A percentile compares a stretch with the other conserved stretches of the same genome.
These are phyloP conservation scores for Nyctibius grandis DNA, from an alignment of 2,797 vertebrate genomes.

Conservation along the genomic window DNA sequence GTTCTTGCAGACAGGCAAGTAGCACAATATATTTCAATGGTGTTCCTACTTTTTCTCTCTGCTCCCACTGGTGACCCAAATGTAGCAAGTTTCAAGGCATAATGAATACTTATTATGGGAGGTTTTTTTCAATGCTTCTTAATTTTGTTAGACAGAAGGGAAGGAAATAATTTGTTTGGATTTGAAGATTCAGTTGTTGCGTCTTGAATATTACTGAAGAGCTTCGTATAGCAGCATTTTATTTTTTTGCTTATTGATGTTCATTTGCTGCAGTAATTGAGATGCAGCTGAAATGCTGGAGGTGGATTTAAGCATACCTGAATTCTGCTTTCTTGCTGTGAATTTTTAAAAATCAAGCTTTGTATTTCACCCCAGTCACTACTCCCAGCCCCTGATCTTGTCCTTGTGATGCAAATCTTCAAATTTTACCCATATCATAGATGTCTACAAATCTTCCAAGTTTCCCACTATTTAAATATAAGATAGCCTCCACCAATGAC, in stretches of 20 bases:
- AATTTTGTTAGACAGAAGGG: not conserved
- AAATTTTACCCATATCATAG: not conserved
- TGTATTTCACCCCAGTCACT: not conserved
- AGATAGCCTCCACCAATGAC: not conserved
- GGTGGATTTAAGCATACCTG: not conserved
- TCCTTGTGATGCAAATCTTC: not conserved
- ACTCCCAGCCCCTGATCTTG: not conserved
- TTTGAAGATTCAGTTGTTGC: not conserved
- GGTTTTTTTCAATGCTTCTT: rapidly evolving
- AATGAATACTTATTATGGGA: not conserved
- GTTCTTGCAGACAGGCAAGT: not conserved
- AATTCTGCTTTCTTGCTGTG: not conserved
- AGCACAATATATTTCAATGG: not conserved
- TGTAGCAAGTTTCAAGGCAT: not conserved
- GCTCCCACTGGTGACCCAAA: not conserved
- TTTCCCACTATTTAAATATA: not conserved
- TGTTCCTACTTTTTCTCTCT: not conserved
- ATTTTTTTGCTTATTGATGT: not conserved
- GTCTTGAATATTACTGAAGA: not conserved
- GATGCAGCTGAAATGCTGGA: not conserved
- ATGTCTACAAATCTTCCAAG: not conserved
- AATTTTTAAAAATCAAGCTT: not conserved
- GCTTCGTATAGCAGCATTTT: not conserved
- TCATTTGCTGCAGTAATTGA: not conserved
- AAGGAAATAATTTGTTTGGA: not conserved